A percentile compares a stretch with the other conserved stretches of the same genome.
phyloP scores from a whole-genome alignment of 1,140 invertebrate genomes.

The Maconellicoccus hirsutus region DNA sequence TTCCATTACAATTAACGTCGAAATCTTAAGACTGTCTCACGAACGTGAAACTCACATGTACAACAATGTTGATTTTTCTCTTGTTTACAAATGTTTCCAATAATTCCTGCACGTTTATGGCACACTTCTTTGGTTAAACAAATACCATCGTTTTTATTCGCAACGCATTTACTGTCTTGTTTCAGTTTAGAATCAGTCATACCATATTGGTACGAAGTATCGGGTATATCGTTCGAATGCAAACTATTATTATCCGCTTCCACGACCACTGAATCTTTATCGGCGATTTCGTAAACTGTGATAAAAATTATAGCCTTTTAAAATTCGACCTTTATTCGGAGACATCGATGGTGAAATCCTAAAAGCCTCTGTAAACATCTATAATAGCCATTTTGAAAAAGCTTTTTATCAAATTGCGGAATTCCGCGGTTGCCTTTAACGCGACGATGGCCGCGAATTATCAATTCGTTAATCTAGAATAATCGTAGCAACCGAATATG shows the following conservation, averaged over 20 bases:
- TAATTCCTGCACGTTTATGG: constrained; percentile 13
- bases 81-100: constrained; percentile 12
- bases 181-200: neutral
- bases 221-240: neutral
- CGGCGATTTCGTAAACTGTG: constrained; percentile 5
- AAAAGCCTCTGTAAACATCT: neutral
- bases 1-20: neutral
- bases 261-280: constrained; percentile 1
- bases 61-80: constrained; percentile 18
- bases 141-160: constrained; percentile 14
- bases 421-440: neutral
- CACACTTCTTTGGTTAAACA: constrained; percentile 13
- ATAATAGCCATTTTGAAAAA: neutral
- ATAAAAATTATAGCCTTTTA: neutral
- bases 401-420: neutral
- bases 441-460: too few relatives aligned
- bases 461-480: neutral
- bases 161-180: neutral
- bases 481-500: neutral
- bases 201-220: neutral
- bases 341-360: neutral
- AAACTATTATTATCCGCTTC: constrained; percentile 7
- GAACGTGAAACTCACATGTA: constrained; percentile 10
- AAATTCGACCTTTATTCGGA: neutral
- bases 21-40: neutral